Evolutionary conservation across 2,113 vertebrate genomes (phyloP), one percentile per base, ranked within the genome.

Genomic region (Amazona guildingii): DNA sequence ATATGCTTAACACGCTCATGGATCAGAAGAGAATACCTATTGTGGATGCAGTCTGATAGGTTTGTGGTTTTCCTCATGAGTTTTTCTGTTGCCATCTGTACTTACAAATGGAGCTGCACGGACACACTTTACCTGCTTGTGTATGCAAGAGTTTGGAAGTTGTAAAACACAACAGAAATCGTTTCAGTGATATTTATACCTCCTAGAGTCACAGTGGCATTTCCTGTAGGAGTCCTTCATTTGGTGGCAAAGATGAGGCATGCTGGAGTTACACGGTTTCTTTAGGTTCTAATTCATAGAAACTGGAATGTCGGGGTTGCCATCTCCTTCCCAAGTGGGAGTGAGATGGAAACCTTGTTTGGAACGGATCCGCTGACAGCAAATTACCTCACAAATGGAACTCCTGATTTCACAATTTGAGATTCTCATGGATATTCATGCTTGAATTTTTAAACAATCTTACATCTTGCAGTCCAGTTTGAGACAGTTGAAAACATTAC

Each of bases 41-140:
- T 73, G 1, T 5, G 80, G 44, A 62, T 70, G 27, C 21, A 44
- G 59, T 83, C 31, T 0, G 0, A 5, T 49, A 3, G 3, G 9
- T 23, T 10, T 31, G 57, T n/a, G 57, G 6, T 59, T 49, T 37
- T 33, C 17, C 7, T 37, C 3, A 4, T 14, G 33, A 39, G 11
- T 35, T 94, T 88, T 91, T 67, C 37, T 91, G 9, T 62, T 52
- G 17, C 61, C 2, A 61, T 43, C 24, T 92, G 13, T 68, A 69
- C 11, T 79, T 82, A 28, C 74, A 70, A 83, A 39, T 23, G 11
- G 25, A 49, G n/a, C 46, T 76, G 20, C 13, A n/a, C 19, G 16
- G 43, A 29, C 21, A 68, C 28, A 6, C 11, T 83, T 44, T 41
- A 33, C 27, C 23, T 83, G 19, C 23, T 6, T 73, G 10, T 19